phyloP scores from a whole-genome alignment of 1,140 invertebrate species.

The Ceratitis capitata region DNA sequence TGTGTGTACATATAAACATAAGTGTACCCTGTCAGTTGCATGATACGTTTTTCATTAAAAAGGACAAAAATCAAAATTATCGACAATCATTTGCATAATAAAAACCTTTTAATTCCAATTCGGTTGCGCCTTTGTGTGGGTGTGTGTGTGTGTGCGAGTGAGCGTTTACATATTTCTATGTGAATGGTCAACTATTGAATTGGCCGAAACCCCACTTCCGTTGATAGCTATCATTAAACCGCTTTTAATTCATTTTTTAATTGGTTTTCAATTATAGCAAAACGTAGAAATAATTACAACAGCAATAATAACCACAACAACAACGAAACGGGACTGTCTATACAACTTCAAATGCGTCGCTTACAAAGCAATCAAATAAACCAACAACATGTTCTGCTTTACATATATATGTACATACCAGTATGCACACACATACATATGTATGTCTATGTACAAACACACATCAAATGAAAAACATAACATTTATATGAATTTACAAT shows the following conservation, averaged over 20 bases:
- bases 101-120: background rate
- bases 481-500: background rate
- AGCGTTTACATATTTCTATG: background rate
- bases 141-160: background rate
- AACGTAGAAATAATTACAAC: too few relatives aligned
- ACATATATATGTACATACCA: too few relatives aligned
- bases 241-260: conserved; percentile 29
- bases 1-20: background rate
- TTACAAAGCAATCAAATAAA: background rate
- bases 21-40: background rate
- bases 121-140: background rate
- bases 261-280: conserved; percentile 32
- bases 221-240: background rate
- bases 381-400: too few relatives aligned
- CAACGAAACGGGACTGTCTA: background rate
- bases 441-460: too few relatives aligned
- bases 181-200: background rate
- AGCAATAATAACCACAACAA: background rate
- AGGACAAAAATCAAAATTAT: conserved; percentile 16
- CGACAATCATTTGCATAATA: conserved; percentile 5
- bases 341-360: background rate
- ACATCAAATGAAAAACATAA: background rate
- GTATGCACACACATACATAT: background rate
- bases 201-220: background rate
- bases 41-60: background rate